phyloP scores from a whole-genome alignment of 2,113 vertebrate genomes.

The Procavia capensis region DNA sequence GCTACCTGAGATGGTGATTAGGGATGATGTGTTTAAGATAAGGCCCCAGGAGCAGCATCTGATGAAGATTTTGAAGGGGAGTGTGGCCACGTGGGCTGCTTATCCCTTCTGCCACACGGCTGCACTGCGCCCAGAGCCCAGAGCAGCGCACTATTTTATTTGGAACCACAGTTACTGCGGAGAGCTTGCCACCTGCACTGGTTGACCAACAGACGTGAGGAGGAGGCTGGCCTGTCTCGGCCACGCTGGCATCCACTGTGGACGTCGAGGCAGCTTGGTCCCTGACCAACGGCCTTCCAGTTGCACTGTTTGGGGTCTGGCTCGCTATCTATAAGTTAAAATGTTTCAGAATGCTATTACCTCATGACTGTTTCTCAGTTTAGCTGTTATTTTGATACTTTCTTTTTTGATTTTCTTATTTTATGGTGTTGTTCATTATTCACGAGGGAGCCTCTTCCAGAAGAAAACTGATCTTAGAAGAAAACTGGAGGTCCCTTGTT shows the following conservation, averaged over 20 bases:
- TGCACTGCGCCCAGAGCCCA: slow-evolving; percentile 74
- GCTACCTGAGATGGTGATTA: slow-evolving; percentile 74
- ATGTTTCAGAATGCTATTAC: not conserved
- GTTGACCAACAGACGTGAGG: too few relatives aligned
- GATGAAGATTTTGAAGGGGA: slow-evolving; percentile 82
- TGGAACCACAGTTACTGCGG: slow-evolving; percentile 81
- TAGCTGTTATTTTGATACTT: not conserved
- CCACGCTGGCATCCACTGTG: slow-evolving; percentile 60
- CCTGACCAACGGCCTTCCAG: slow-evolving; percentile 44
- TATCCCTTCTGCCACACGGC: slow-evolving; percentile 78
- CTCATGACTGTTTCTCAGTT: not conserved
- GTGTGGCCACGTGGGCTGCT: slow-evolving; percentile 71
- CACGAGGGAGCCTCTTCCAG: not conserved
- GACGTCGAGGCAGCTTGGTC: slow-evolving; percentile 67
- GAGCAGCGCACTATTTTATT: slow-evolving; percentile 83
- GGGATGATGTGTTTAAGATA: slow-evolving; percentile 77
- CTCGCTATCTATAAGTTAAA: slow-evolving; percentile 26
- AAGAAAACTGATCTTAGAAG: not conserved
- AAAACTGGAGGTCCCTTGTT: not conserved
- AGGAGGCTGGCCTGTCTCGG: too few relatives aligned
- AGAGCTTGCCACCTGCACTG: too few relatives aligned
- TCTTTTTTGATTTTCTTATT: not conserved
- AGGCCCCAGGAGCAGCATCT: slow-evolving; percentile 70
- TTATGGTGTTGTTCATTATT: not conserved
- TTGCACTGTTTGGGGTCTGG: slow-evolving; percentile 38